Base-by-base conservation (phyloP, 37 sponge, comb jelly and placozoan genomes). In the Ephydatia muelleri region DNA sequence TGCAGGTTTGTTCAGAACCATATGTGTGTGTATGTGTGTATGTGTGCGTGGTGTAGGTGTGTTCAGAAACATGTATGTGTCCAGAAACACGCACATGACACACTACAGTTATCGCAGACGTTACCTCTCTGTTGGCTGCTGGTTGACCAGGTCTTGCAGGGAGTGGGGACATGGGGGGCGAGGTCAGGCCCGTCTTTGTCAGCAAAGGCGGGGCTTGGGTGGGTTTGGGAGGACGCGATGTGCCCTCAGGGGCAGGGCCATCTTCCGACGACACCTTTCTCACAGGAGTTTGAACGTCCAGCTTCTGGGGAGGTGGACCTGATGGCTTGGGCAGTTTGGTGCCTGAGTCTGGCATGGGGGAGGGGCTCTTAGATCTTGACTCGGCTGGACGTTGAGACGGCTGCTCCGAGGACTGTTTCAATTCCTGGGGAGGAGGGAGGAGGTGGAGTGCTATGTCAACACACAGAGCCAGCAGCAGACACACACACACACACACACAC, bases 251-350 rank as follows among this genome's bases (percentile, higher is more conserved):
- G 57, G 57, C 57, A 11, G 57, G 57, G 57, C 57, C 57, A 43
- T 43, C 57, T 1, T 57, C 57, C 14, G 9, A 14, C 57, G 6
- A 4, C 1, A 13, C 16, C 57, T n/a, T n/a, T n/a, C 19, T 57
- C 19, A 14, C 19, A 14, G 57, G 57, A 19, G 57, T 21, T 57
- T 1, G 57, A 11, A 14, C 19, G 0, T 4, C 16, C 16, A 11
- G 26, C 36, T 29, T 28, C 8, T 72, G 73, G 9, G 83, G 68
- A 9, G 83, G 69, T 11, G 69, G 16, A 28, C n/a, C 31, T 12
- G 83, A 82, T 26, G 80, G 67, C 33, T 57, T 88, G 68, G 77
- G 78, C 40, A 70, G 30, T 14, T 26, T 30, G 31, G 69, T n/a
- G 0, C n/a, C 67, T 22, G 37, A 67, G 25, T 65, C 70, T 43